phyloP scores from a whole-genome alignment of 2,888 invertebrate species.

The Ischnura elegans region DNA sequence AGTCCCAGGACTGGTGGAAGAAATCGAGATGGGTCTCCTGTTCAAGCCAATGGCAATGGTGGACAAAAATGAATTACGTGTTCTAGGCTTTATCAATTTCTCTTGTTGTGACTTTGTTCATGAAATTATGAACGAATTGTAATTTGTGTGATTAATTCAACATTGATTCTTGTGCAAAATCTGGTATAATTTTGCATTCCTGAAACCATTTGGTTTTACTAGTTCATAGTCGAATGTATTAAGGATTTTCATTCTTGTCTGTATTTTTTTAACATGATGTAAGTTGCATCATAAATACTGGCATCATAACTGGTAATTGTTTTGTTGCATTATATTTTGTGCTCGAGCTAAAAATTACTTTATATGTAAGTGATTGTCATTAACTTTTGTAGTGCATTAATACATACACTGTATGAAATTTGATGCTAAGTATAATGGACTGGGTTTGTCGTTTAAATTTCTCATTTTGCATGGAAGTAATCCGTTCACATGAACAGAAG shows the following conservation, averaged over 20 bases:
- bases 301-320: conserved; percentile 26
- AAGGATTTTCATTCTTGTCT: conserved; percentile 34
- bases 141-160: conserved; percentile 33
- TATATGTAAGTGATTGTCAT: background rate
- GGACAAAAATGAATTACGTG: conserved; percentile 53
- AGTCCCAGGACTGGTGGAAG: conserved; percentile 43
- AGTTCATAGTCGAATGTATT: conserved; percentile 40
- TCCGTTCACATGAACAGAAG: background rate
- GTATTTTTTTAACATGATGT: conserved; percentile 46
- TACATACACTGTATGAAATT: background rate
- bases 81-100: conserved; percentile 45
- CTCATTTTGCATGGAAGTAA: background rate
- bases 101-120: conserved; percentile 44
- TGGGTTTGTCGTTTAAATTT: conserved; percentile 8
- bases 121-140: background rate
- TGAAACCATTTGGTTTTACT: conserved; percentile 46
- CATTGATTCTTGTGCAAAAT: conserved; percentile 43
- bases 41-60: conserved; percentile 45
- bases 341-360: background rate
- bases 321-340: conserved; percentile 42
- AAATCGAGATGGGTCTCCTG: conserved; percentile 40
- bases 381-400: conserved; percentile 25
- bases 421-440: background rate
- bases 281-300: conserved; percentile 25
- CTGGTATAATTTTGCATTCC: conserved; percentile 62